These are phyloP conservation scores for Bufo gargarizans DNA, from an alignment of 2,113 vertebrate species.

Conservation along the genomic window DNA sequence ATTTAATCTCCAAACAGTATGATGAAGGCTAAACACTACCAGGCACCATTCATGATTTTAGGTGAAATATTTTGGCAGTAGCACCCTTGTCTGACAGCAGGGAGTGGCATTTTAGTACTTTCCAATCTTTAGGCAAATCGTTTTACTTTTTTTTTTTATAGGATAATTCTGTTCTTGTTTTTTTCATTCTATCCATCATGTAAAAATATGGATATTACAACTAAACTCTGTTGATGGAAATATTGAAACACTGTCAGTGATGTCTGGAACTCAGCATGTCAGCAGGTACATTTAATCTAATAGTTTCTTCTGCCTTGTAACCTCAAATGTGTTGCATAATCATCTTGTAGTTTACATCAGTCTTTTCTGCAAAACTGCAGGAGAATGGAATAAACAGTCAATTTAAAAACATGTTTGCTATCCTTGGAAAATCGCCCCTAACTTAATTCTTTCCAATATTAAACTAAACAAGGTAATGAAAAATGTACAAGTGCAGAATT, in stretches of 20 bases:
- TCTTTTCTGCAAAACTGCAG: not conserved
- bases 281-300: conserved; percentile 17
- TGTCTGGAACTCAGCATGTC: conserved; percentile 11
- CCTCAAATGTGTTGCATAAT: not conserved
- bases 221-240: not conserved
- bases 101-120: not conserved
- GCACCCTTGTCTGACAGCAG: not conserved
- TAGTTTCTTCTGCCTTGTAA: not conserved
- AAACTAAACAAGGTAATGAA: not conserved
- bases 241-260: not conserved
- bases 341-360: not conserved
- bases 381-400: conserved; percentile 5
- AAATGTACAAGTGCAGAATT: not conserved
- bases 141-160: not conserved
- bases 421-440: not conserved
- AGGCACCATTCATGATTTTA: not conserved
- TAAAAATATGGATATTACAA: not conserved
- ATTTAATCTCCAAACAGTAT: too few species aligned
- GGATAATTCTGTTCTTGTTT: too few species aligned
- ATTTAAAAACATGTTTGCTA: not conserved
- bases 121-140: not conserved
- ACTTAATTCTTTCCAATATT: conserved; percentile 6
- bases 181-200: not conserved
- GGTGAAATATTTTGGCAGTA: not conserved
- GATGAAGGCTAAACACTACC: too few species aligned